Base-by-base conservation (phyloP, 2,888 invertebrate species). In the Bombyx huttoni region DNA sequence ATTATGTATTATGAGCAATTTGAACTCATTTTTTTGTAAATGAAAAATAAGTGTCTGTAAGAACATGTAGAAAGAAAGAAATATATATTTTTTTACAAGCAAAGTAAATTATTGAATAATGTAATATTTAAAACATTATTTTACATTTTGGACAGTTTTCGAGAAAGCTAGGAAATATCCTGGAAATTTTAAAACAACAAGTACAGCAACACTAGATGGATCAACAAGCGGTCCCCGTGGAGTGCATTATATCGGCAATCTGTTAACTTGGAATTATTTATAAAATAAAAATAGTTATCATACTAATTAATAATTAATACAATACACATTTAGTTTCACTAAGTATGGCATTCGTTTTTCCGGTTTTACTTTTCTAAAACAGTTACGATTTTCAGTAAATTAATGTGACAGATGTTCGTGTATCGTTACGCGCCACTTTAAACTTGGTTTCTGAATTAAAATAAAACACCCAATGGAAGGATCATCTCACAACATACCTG, bases 151-250 rank as follows among this genome's bases (percentile, higher is more conserved):
- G 24, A 5, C 24, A 24, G 2, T 24, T 24, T 24, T 24, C 24
- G 5, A 24, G 24, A 24, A 24, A 24, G 24, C 24, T 24, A 24
- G 24, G 5, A 24, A 24, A 24, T 24, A 24, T 24, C 24, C 1
- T 24, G 24, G 24, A 47, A 24, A 14, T 40, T 13, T 13, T 45
- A 46, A 48, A 40, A 13, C 34, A 48, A 53, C 7, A 35, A 56
- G n/a, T 78, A 67, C 24, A 24, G 79, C 70, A 82, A 75, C 78
- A 70, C 69, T 63, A 56, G 62, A 64, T 73, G 73, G 77, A 84
- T 84, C 85, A 85, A 85, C 85, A 84, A 84, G 85, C 85, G 78
- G 78, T 68, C 62, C 64, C 83, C 75, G 59, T 61, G 56, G 9
- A 40, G 40, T 61, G 60, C 59, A 52, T 63, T 56, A 24, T 56